A percentile compares a stretch with the other conserved stretches of the same genome.
phyloP scores from a whole-genome alignment of 1,140 invertebrate species.

The Lethrus apterus region DNA sequence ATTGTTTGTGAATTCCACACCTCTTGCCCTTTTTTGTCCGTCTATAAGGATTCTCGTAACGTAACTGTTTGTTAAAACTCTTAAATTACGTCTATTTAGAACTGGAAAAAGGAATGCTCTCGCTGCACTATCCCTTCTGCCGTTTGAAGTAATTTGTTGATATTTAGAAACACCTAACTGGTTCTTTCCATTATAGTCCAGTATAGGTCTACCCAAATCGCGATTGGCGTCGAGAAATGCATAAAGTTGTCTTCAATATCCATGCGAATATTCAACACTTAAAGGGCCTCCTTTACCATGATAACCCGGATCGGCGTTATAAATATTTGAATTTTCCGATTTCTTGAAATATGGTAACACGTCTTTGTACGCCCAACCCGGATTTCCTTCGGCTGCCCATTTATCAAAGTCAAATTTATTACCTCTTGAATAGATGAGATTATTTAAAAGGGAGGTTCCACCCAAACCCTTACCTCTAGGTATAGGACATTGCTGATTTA shows the following conservation, averaged over 20 bases:
- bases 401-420: constrained; percentile 66
- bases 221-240: constrained; percentile 55
- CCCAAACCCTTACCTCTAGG: constrained; percentile 57
- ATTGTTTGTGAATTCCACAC: constrained; percentile 50
- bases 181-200: constrained; percentile 24
- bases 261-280: constrained; percentile 47
- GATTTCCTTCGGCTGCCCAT: too few relatives aligned
- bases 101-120: constrained; percentile 19
- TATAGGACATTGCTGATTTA: constrained; percentile 31
- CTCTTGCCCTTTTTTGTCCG: constrained; percentile 42
- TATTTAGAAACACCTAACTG: constrained; percentile 8
- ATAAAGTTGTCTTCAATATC: constrained; percentile 49
- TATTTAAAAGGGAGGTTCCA: constrained; percentile 72
- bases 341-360: constrained; percentile 76
- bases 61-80: constrained; percentile 50
- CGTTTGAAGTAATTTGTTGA: constrained; percentile 14
- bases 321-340: constrained; percentile 59
- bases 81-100: constrained; percentile 48
- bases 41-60: constrained; percentile 50
- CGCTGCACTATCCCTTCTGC: constrained; percentile 17
- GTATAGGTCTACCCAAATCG: constrained; percentile 44
- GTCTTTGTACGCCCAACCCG: too few relatives aligned
- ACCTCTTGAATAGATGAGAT: constrained; percentile 83
- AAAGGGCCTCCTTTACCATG: constrained; percentile 51
- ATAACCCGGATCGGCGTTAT: constrained; percentile 46